Base-by-base conservation (phyloP, 2,797 vertebrate genomes). In the Xenops minutus region DNA sequence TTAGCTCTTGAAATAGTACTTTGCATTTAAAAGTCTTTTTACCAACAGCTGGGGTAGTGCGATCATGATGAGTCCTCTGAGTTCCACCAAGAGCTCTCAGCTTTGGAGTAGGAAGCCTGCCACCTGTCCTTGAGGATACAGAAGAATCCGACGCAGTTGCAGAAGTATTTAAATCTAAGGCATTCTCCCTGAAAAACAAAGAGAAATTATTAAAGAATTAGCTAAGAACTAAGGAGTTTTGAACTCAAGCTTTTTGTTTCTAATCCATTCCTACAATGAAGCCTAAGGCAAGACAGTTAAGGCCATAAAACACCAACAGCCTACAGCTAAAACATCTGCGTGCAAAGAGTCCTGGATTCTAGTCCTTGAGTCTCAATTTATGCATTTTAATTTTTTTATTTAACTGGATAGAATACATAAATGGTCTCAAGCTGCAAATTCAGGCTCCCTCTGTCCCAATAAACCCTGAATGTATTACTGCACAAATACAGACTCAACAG, bases 1-100 rank as follows among this genome's bases (percentile, higher is more conserved):
- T 85, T 82, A 24, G 19, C 69, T 88, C 76, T 43, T 88, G 26
- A 79, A 94, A 74, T 30, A 71, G 1, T 76, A 43, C 17, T 91
- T 81, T 69, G 56, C 29, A 88, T 90, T 91, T 89, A 76, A 19
- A 88, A 68, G 46, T n/a, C 48, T 41, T 73, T 66, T 98, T 98
- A 99, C 98, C 98, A 91, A 97, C 93, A 80, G 97, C 58, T 67
- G 98, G 98, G 27, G 98, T 98, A 49, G 98, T 98, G 32, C 94
- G 96, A 91, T 98, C 98, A 58, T 98, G 98, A 88, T 98, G 98
- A 43, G 98, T 98, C 74, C 98, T 98, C 22, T 90, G 98, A 59
- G 86, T 39, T 62, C 96, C 96, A 75, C 96, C 96, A 80, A 96
- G 95, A 8, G 92, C 93, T 96, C 97, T 98, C 67, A 98, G 94